phyloP scores from a whole-genome alignment of 2,888 invertebrate species.

The Eremobia ochroleuca region DNA sequence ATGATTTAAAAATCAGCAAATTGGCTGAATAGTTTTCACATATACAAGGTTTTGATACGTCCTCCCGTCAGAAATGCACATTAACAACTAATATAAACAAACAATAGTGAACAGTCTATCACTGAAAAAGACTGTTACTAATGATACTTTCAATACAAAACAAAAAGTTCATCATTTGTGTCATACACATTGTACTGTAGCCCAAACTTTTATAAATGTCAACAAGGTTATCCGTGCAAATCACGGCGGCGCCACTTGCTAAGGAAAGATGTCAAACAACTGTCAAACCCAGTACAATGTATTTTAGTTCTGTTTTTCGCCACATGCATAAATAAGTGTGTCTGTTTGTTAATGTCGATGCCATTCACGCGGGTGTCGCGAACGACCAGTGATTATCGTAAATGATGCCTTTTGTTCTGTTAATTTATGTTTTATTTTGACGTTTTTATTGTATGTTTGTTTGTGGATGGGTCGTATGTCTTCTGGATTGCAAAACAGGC shows the following conservation, averaged over 20 bases:
- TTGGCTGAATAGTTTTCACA: neutral
- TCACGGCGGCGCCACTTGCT: constrained; percentile 38
- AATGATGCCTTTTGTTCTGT: constrained; percentile 52
- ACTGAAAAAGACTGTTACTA: constrained; percentile 37
- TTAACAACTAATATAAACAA: constrained; percentile 10
- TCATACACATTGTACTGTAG: constrained; percentile 53
- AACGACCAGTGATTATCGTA: constrained; percentile 61
- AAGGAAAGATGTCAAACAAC: constrained; percentile 12
- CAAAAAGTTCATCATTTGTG: constrained; percentile 64
- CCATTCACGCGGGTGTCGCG: constrained; percentile 47
- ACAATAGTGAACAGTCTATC: neutral
- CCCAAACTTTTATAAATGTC: constrained; percentile 59
- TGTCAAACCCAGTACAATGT: constrained; percentile 27
- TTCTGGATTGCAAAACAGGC: neutral
- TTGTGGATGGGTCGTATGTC: constrained; percentile 15
- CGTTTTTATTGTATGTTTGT: constrained; percentile 21
- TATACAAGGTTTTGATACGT: neutral
- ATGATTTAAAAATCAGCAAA: neutral
- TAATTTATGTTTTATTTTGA: constrained; percentile 57
- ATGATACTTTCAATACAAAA: constrained; percentile 43
- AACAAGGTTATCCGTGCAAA: neutral
- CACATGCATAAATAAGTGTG: constrained; percentile 28
- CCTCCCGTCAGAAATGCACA: neutral
- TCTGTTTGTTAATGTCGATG: constrained; percentile 19
- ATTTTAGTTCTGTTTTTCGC: constrained; percentile 28